Evolutionary conservation across 2,888 invertebrate genomes (phyloP).

Genomic region (Caenorhabditis sp.): DNA sequence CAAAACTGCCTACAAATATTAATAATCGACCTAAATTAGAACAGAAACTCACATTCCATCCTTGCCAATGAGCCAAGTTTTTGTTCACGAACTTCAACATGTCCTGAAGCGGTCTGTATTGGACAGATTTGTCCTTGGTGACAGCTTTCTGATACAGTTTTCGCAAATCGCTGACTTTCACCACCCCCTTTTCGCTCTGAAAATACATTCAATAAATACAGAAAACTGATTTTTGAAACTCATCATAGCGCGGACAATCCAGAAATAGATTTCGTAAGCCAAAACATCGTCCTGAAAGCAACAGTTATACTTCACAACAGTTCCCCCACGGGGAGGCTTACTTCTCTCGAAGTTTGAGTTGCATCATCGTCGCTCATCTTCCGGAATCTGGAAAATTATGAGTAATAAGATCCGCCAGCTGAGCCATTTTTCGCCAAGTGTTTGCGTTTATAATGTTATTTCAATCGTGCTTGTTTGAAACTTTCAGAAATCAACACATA

Average conservation of each 20-base stretch:
- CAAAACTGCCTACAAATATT: conserved; percentile 22
- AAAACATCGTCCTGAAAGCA: conserved; percentile 48
- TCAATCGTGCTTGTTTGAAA: too few relatives aligned
- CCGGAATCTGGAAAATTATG: neutral
- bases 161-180: conserved; percentile 43
- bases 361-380: conserved; percentile 38
- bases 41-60: conserved; percentile 52
- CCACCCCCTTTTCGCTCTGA: conserved; percentile 55
- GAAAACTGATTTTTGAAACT: neutral
- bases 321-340: conserved; percentile 36
- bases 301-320: neutral
- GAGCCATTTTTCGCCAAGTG: too few relatives aligned
- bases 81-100: conserved; percentile 37
- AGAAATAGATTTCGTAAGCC: conserved; percentile 46
- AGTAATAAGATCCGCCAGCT: too few relatives aligned
- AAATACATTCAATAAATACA: neutral
- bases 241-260: conserved; percentile 42
- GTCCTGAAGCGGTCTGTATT: conserved; percentile 22
- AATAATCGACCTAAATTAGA: neutral
- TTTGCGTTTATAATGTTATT: too few relatives aligned
- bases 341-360: conserved; percentile 44
- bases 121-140: conserved; percentile 31
- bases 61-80: conserved; percentile 44
- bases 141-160: conserved; percentile 40
- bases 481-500: too few relatives aligned